These are phyloP conservation scores for Pangasius sanitwongsei DNA, from an alignment of 2,797 vertebrate species.

Conservation along the genomic window DNA sequence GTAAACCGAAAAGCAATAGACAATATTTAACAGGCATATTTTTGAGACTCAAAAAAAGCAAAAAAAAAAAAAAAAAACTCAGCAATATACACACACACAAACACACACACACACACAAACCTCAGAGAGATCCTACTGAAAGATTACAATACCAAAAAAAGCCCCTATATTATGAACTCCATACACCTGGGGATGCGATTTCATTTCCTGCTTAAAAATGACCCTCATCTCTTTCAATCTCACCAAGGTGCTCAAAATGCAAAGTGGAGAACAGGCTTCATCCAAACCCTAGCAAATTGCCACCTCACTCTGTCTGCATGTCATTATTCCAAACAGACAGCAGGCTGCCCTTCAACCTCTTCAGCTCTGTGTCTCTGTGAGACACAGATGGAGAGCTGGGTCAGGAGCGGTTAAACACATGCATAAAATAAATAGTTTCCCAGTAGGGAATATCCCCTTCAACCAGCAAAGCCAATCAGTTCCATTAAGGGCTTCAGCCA, in stretches of 20 bases:
- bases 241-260: conserved; percentile 44
- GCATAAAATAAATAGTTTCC: conserved; percentile 55
- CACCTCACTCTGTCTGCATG: conserved; percentile 38
- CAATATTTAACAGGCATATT: neutral
- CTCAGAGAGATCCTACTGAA: neutral
- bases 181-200: neutral
- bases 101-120: neutral
- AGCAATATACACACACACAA: neutral
- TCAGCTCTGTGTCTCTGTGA: conserved; percentile 18
- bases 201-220: conserved; percentile 34
- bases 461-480: conserved; percentile 65
- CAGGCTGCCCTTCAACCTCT: conserved; percentile 32
- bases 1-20: neutral
- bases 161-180: neutral
- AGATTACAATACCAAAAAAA: neutral
- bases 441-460: conserved; percentile 59
- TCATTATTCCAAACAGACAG: conserved; percentile 38
- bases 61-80: neutral
- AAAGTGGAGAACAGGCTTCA: conserved; percentile 38
- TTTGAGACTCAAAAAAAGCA: too few species aligned
- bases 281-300: conserved; percentile 48
- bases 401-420: conserved; percentile 61
- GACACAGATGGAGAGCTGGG: conserved; percentile 60
- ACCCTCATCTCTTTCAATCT: conserved; percentile 33
- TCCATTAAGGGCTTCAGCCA: conserved; percentile 65